Evolutionary conservation across 2,113 vertebrate genomes (phyloP), one percentile per base, ranked within the genome.

Genomic region (Triplophysa dalaica): DNA sequence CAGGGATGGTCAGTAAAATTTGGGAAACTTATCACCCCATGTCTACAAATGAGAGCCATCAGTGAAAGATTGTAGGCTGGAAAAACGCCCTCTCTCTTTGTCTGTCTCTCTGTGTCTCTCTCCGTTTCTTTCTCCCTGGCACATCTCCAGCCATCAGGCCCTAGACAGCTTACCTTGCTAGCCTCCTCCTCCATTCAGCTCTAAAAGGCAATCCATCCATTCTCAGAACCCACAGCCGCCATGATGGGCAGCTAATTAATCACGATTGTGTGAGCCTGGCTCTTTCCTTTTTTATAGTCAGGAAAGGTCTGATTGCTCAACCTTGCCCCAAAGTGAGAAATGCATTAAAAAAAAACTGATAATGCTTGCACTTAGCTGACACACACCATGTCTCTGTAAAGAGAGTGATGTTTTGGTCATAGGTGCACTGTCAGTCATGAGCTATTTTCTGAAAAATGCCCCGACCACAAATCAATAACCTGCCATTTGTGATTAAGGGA

Each of bases 401-500:
- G 68, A 84, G 80, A 85, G 87, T 77, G 22, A 63, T 78, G 75
- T 70, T 82, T 83, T 76, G 75, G 81, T 81, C 77, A 76, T 79
- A 56, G 48, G 73, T 45, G 24, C 13, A 13, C 76, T 85, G 78
- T 85, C 52, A 67, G 62, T 81, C 61, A 83, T 21, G 65, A 75
- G 61, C 80, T 62, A 70, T 87, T 85, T 84, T 84, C 70, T 80
- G 80, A 67, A 77, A 85, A 84, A 65, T 43, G 52, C 64, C 64
- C 58, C 64, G 54, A 72, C 73, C 48, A 54, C 77, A 79, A 83
- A 81, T 82, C 81, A 69, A 84, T 85, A 83, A 70, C 56, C 66
- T 45, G 76, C 61, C 38, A 45, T 63, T 61, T 84, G 83, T 84
- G 85, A 88, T 85, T 88, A 87, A 89, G 77, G 81, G 67, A 50